A percentile compares a stretch with the other conserved stretches of the same genome.
Conservation (phyloP, 2,797 vertebrate genomes). For the Pangasius djambal region DNA sequence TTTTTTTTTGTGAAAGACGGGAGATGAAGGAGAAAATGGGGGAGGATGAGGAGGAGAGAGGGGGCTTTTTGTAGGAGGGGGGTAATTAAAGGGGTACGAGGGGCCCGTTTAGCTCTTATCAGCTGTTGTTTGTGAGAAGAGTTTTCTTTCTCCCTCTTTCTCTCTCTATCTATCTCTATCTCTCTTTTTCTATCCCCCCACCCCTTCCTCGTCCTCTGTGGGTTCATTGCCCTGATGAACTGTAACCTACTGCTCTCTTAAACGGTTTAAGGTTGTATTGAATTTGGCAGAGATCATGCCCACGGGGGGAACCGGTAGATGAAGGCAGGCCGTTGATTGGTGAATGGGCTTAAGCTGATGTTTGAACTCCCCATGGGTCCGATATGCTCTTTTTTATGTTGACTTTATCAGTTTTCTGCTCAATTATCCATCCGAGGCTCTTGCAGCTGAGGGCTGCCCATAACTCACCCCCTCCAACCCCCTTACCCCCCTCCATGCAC, state of each 20-base stretch:
- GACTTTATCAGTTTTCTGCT: slow-evolving; percentile 51
- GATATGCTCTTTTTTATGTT: slow-evolving; percentile 45
- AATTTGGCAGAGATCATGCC: slow-evolving; percentile 47
- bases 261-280: slow-evolving; percentile 52
- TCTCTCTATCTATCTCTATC: too few relatives aligned
- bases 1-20: slow-evolving; percentile 25
- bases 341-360: slow-evolving; percentile 42
- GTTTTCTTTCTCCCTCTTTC: not conserved
- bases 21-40: slow-evolving; percentile 45
- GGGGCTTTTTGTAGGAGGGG: not conserved
- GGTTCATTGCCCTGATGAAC: slow-evolving; percentile 46
- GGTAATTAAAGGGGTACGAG: slow-evolving; percentile 39
- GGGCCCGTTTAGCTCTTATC: slow-evolving; percentile 43
- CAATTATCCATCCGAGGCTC: slow-evolving; percentile 44
- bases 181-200: not conserved
- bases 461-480: not conserved
- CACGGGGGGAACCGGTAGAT: slow-evolving; percentile 30
- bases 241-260: slow-evolving; percentile 50
- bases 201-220: slow-evolving; percentile 13
- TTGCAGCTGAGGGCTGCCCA: slow-evolving; percentile 42
- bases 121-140: slow-evolving; percentile 42
- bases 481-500: not conserved
- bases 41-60: slow-evolving; percentile 17
- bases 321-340: slow-evolving; percentile 40
- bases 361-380: slow-evolving; percentile 46